Evolutionary conservation across 2,888 invertebrate genomes (phyloP).

Genomic region (Hypsopygia costalis): DNA sequence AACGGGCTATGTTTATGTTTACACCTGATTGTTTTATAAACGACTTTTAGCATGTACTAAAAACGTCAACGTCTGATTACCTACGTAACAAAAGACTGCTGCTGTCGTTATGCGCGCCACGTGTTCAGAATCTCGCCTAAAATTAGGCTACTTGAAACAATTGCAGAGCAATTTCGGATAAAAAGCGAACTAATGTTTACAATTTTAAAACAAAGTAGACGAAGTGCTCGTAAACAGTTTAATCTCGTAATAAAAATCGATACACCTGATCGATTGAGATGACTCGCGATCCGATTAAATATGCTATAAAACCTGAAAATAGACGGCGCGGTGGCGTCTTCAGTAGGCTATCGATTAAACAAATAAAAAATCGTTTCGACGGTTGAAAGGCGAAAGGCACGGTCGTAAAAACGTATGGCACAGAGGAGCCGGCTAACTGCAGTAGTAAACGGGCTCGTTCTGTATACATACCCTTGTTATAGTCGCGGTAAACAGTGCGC

Average conservation of each 20-base stretch:
- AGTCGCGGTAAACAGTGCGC: constrained; percentile 70
- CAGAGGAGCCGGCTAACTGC: constrained; percentile 74
- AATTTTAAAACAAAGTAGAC: constrained; percentile 65
- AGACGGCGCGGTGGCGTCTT: constrained; percentile 64
- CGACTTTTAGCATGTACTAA: constrained; percentile 42
- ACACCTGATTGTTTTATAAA: constrained; percentile 58
- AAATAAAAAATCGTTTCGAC: constrained; percentile 76
- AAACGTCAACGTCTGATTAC: constrained; percentile 34
- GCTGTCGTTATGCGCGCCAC: constrained; percentile 17
- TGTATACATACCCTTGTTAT: constrained; percentile 76
- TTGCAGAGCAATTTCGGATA: constrained; percentile 43
- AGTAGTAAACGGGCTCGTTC: constrained; percentile 73
- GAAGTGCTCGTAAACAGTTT: constrained; percentile 73
- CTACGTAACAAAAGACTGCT: constrained; percentile 41
- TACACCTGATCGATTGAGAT: constrained; percentile 71
- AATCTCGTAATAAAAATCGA: constrained; percentile 69
- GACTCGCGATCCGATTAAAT: constrained; percentile 61
- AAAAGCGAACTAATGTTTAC: constrained; percentile 51
- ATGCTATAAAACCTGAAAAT: constrained; percentile 66
- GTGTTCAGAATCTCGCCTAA: constrained; percentile 44
- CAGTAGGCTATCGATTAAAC: constrained; percentile 77
- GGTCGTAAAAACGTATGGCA: constrained; percentile 77
- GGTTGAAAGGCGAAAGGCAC: constrained; percentile 72
- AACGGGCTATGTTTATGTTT: constrained; percentile 55
- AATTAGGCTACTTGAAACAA: constrained; percentile 50